phyloP scores from a whole-genome alignment of 2,888 invertebrate species.

The Pterostichus niger region DNA sequence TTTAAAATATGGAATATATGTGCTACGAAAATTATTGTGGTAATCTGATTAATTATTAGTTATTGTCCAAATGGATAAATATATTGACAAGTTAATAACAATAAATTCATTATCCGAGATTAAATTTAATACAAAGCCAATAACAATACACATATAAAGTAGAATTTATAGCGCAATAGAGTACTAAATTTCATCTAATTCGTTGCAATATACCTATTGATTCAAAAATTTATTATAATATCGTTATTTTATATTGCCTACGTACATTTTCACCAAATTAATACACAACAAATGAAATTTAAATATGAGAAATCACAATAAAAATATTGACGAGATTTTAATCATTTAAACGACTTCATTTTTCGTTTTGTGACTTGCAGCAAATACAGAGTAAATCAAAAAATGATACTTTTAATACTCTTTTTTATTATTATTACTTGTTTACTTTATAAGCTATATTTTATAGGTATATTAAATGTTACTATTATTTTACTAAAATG shows the following conservation, averaged over 20 bases:
- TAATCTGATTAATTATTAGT: constrained; percentile 46
- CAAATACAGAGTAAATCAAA: not conserved
- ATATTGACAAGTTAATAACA: constrained; percentile 51
- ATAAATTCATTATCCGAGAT: constrained; percentile 48
- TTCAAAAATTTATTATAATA: constrained; percentile 38
- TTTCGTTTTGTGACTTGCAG: not conserved
- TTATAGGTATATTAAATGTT: no score
- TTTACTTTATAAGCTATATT: no score
- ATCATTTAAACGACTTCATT: no score
- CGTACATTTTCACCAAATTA: constrained; percentile 37
- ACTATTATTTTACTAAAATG: no score
- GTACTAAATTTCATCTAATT: constrained; percentile 31
- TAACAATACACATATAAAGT: constrained; percentile 30
- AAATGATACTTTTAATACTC: no score
- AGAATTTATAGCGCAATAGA: constrained; percentile 39
- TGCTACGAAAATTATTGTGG: constrained; percentile 18
- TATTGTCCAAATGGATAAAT: constrained; percentile 39
- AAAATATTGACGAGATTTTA: not conserved
- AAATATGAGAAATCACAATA: constrained; percentile 3
- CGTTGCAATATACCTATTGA: constrained; percentile 16
- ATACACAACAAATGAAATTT: constrained; percentile 13
- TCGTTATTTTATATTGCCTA: constrained; percentile 41
- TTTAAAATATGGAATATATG: constrained; percentile 24
- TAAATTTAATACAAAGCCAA: constrained; percentile 36
- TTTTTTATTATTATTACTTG: no score